Base-by-base conservation (phyloP, 1,140 invertebrate genomes). In the Apis dorsata region DNA sequence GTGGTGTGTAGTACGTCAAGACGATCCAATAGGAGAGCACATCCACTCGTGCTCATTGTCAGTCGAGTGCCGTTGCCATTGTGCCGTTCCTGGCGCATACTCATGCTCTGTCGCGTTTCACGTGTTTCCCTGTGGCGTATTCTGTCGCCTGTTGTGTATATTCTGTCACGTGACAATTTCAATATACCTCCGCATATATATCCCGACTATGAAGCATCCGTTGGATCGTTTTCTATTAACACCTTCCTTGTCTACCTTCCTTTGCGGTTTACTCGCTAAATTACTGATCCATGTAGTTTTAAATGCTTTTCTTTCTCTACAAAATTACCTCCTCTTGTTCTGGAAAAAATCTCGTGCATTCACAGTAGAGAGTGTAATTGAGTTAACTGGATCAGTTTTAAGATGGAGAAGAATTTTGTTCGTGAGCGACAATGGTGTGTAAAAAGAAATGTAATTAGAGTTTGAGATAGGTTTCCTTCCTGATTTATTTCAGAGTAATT, bases 1-100 rank as follows among this genome's bases (percentile, higher is more conserved):
- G 69, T 63, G 76, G 81, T 66, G 73, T 69, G 80, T 72, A 28
- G 55, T 80, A 77, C 74, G 81, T 86, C 87, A 84, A 85, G 84
- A 70, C 80, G 79, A 65, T 57, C 88, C 81, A 86, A 88, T 88
- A 85, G 85, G 81, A 88, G 76, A 84, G 70, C 84, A 51, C 72
- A 77, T 86, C 81, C 63, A 72, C 87, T 82, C 66, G 70, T 79
- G 87, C 80, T 86, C 87, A 88, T 88, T 88, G 87, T 88, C 86
- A 86, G 87, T 81, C 85, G 73, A 77, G 81, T 81, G 81, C 87
- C 85, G 81, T 89, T 89, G 85, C 79, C 72, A 89, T 89, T 89
- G 88, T 89, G 71, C 65, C 87, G 74, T 62, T 71, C 55, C 51
- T 63, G 76, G 68, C 70, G 75, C 75, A 77, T 34, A 76, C 87